Evolutionary conservation across 92 coral and sea anemone genomes (phyloP).

Genomic region (Porites cylindrica): DNA sequence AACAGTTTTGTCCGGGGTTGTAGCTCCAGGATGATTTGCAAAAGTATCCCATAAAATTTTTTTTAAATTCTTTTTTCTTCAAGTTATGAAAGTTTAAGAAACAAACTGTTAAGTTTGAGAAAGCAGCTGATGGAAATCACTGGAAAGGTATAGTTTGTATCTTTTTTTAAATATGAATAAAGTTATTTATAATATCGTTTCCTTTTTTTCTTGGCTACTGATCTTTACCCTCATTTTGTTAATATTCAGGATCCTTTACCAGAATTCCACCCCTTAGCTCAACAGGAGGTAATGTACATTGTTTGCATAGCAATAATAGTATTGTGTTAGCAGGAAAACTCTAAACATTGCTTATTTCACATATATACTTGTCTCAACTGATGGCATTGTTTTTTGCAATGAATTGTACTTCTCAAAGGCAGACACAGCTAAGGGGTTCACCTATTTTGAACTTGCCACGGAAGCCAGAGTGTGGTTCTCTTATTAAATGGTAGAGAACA

Average conservation of each 20-base stretch:
- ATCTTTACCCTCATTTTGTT: not conserved
- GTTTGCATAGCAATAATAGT: too few relatives aligned
- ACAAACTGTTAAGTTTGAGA: constrained; percentile 80
- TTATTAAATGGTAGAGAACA: too few relatives aligned
- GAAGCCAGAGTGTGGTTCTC: too few relatives aligned
- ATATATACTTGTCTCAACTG: too few relatives aligned
- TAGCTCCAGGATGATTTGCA: too few relatives aligned
- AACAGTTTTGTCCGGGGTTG: too few relatives aligned
- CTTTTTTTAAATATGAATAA: not conserved
- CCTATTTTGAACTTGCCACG: too few relatives aligned
- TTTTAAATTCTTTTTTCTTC: too few relatives aligned
- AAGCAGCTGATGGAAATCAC: constrained; percentile 97
- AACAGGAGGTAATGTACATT: constrained; percentile 75
- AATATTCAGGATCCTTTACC: constrained; percentile 89
- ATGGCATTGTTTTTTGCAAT: too few relatives aligned
- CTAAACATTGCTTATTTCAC: not conserved
- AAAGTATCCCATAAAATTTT: not conserved
- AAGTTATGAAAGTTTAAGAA: constrained; percentile 93
- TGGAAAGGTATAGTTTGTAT: constrained; percentile 78
- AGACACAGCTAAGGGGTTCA: too few relatives aligned
- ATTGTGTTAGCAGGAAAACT: not conserved
- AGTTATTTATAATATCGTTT: not conserved
- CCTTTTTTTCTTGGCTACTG: not conserved
- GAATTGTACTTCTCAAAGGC: too few relatives aligned
- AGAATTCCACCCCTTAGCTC: constrained; percentile 90